Percentiles rank a stretch among this genome's conserved stretches.
phyloP scores from a whole-genome alignment of 2,888 invertebrate species.

The Sarcophaga variegata region DNA sequence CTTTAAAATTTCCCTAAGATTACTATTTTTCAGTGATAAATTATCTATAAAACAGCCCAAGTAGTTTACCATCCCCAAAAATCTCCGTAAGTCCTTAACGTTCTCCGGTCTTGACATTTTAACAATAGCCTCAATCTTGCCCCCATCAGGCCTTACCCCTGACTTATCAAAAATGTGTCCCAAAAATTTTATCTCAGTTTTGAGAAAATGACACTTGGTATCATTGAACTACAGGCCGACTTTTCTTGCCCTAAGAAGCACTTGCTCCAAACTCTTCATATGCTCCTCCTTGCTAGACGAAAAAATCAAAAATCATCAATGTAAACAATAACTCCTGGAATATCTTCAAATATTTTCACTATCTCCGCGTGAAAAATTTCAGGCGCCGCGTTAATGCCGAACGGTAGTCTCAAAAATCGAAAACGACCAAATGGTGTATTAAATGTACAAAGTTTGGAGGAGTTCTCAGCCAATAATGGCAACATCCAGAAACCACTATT shows the following conservation, averaged over 20 bases:
- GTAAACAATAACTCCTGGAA: conserved; percentile 58
- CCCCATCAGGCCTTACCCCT: too few relatives aligned
- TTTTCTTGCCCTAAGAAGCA: background rate
- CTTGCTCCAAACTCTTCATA: background rate
- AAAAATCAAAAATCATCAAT: conserved; percentile 60
- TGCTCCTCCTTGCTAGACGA: background rate
- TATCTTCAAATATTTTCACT: conserved; percentile 57
- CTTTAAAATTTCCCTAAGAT: too few relatives aligned
- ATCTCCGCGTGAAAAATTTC: conserved; percentile 65
- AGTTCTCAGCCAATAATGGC: conserved; percentile 66
- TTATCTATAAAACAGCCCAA: too few relatives aligned
- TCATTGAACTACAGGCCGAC: conserved; percentile 1
- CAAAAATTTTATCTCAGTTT: background rate
- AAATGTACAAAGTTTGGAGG: conserved; percentile 70
- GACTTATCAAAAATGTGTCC: conserved; percentile 45
- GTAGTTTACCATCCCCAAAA: too few relatives aligned
- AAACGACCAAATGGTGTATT: conserved; percentile 71
- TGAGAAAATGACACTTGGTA: conserved; percentile 1
- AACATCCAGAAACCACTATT: conserved; percentile 70
- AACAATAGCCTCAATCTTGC: too few relatives aligned
- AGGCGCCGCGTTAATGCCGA: conserved; percentile 63
- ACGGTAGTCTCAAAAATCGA: conserved; percentile 64
- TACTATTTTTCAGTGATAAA: too few relatives aligned
- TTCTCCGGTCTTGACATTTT: too few relatives aligned
- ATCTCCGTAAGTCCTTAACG: too few relatives aligned